phyloP scores from a whole-genome alignment of 2,113 vertebrate species.

The Choloepus hoffmanni region DNA sequence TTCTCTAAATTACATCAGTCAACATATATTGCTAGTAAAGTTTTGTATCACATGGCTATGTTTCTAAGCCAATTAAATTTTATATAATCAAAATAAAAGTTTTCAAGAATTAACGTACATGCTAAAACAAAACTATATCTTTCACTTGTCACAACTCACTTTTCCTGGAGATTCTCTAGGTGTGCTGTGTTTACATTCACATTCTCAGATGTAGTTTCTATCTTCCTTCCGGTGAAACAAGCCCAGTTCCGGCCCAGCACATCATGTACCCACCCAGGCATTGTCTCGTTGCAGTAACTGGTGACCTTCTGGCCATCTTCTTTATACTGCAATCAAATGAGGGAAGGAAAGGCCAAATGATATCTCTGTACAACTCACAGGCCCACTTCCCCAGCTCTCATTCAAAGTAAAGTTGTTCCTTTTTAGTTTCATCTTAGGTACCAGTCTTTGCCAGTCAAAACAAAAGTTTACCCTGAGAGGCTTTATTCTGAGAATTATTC shows the following conservation, averaged over 20 bases:
- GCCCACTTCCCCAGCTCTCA: neutral
- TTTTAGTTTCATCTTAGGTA: neutral
- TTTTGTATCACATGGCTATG: neutral
- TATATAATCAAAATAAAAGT: neutral
- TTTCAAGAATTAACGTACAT: neutral
- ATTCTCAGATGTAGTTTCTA: constrained; percentile 78
- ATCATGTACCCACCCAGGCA: constrained; percentile 96
- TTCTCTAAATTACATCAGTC: neutral
- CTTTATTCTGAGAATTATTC: neutral
- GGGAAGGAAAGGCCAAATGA: neutral
- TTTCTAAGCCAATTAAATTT: constrained; percentile 25
- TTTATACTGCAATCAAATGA: constrained; percentile 89
- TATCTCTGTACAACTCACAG: neutral
- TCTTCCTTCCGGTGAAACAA: constrained; percentile 93
- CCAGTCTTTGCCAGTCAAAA: neutral
- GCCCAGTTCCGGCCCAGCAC: constrained; percentile 96
- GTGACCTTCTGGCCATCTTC: constrained; percentile 88
- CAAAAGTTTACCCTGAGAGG: neutral
- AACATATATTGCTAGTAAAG: neutral
- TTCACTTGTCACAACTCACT: constrained; percentile 71
- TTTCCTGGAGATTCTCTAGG: constrained; percentile 48
- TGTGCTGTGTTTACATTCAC: constrained; percentile 37
- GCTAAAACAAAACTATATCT: neutral
- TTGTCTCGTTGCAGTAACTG: constrained; percentile 95
- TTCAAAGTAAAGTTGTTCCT: neutral